Percentiles rank a stretch among this genome's conserved stretches.
phyloP scores from a whole-genome alignment of 1,140 invertebrate genomes.

The Listronotus bonariensis region DNA sequence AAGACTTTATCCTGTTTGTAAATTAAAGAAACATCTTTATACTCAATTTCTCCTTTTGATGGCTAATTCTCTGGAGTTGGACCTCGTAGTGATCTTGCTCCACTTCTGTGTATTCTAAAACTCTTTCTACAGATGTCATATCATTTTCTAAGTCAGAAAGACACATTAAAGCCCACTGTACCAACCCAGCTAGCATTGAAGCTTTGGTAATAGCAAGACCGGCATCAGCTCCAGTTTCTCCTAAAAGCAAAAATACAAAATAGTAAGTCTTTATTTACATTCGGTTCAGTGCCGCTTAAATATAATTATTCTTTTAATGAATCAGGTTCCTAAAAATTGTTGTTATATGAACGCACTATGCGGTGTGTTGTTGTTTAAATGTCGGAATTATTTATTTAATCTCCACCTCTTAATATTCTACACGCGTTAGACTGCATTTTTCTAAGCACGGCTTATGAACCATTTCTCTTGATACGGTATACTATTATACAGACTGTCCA shows the following conservation, averaged over 20 bases:
- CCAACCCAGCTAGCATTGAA: conserved; percentile 36
- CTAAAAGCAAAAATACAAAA: conserved; percentile 20
- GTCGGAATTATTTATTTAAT: too few relatives aligned
- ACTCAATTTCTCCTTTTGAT: conserved; percentile 67
- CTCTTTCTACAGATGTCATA: conserved; percentile 80
- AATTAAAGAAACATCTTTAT: conserved; percentile 67
- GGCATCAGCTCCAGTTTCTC: conserved; percentile 58
- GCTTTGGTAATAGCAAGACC: conserved; percentile 66
- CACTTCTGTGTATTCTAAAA: conserved; percentile 74
- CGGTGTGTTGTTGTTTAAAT: too few relatives aligned
- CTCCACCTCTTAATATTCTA: too few relatives aligned
- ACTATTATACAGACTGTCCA: too few relatives aligned
- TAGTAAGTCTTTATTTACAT: too few relatives aligned
- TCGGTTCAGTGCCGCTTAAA: too few relatives aligned
- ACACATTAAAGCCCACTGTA: conserved; percentile 69
- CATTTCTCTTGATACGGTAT: too few relatives aligned
- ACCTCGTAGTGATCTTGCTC: conserved; percentile 68
- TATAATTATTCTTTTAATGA: too few relatives aligned
- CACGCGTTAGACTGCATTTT: too few relatives aligned
- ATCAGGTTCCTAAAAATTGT: neutral
- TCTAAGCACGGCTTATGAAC: too few relatives aligned
- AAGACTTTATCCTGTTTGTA: conserved; percentile 77
- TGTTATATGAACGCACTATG: neutral
- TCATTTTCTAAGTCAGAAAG: conserved; percentile 71
- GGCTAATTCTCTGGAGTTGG: conserved; percentile 66